These are phyloP conservation scores for Jacana jacana DNA, from an alignment of 2,113 vertebrate species.

Conservation along the genomic window DNA sequence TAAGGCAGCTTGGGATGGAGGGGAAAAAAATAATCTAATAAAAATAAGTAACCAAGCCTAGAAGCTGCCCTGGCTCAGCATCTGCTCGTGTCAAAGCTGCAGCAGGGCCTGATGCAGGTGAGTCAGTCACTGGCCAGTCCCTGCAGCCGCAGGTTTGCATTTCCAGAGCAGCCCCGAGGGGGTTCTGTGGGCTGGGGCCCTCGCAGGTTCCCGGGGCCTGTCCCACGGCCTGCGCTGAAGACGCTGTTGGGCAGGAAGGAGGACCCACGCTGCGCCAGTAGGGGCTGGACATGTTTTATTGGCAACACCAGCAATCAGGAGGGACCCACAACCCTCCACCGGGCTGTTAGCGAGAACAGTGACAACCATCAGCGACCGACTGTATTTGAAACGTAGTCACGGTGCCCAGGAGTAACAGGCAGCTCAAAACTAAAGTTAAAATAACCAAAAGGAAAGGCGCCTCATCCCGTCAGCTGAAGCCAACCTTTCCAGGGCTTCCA, in stretches of 20 bases:
- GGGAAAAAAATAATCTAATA: background rate
- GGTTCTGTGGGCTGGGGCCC: background rate
- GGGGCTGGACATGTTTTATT: conserved; percentile 66
- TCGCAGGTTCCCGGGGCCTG: background rate
- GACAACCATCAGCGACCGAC: conserved; percentile 66
- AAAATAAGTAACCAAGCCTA: background rate
- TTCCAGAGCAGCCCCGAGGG: background rate
- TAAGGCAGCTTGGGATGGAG: background rate
- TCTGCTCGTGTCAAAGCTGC: background rate
- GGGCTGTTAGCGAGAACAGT: conserved; percentile 60
- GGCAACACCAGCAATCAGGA: conserved; percentile 40
- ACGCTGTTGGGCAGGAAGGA: background rate
- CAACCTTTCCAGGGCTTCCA: conserved; percentile 57
- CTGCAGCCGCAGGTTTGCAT: rapidly evolving
- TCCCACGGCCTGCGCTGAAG: background rate
- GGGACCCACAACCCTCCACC: conserved; percentile 60
- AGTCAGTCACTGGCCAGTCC: background rate
- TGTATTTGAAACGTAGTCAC: conserved; percentile 73
- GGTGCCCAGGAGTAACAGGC: conserved; percentile 74
- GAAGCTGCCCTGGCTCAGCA: background rate
- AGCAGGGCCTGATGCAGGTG: background rate
- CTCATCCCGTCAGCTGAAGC: conserved; percentile 59
- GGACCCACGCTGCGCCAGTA: background rate
- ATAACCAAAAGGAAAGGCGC: conserved; percentile 3
- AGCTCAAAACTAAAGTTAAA: conserved; percentile 44